Conservation (phyloP, 2,113 vertebrate species). For the Pachypanchax playfairii region DNA sequence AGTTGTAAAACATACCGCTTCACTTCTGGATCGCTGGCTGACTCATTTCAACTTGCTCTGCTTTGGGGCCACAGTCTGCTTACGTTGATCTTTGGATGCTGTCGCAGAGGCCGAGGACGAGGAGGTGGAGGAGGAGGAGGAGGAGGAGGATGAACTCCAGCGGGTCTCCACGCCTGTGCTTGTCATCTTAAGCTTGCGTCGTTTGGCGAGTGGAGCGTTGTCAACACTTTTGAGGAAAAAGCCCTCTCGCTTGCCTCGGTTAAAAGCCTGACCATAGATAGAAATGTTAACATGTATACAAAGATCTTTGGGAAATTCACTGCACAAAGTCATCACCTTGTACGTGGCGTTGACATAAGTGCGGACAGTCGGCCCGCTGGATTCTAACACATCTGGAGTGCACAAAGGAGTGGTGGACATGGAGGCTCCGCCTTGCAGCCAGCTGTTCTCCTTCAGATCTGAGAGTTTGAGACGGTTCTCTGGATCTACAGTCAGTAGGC, state of each 20-base stretch:
- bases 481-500: slow-evolving; percentile 88
- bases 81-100: slow-evolving; percentile 64
- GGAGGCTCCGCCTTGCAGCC: slow-evolving; percentile 87
- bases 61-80: slow-evolving; percentile 68
- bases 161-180: slow-evolving; percentile 85
- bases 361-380: slow-evolving; percentile 86
- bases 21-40: slow-evolving; percentile 10
- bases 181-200: slow-evolving; percentile 88
- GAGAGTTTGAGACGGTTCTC: slow-evolving; percentile 86
- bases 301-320: neutral
- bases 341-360: slow-evolving; percentile 91
- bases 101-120: slow-evolving; percentile 63
- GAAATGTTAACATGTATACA: neutral
- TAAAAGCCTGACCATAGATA: slow-evolving; percentile 84
- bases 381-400: slow-evolving; percentile 90
- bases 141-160: slow-evolving; percentile 84
- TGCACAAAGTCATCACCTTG: slow-evolving; percentile 73
- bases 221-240: slow-evolving; percentile 93
- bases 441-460: slow-evolving; percentile 86
- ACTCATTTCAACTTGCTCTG: slow-evolving; percentile 56
- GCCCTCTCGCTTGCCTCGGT: slow-evolving; percentile 88
- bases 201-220: slow-evolving; percentile 89
- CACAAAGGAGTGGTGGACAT: slow-evolving; percentile 90
- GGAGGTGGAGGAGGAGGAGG: slow-evolving; percentile 82
- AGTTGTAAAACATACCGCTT: slow-evolving; percentile 21